Evolutionary conservation across 2,888 invertebrate species (phyloP).

Genomic region (Lasioglossum oenotherae): DNA sequence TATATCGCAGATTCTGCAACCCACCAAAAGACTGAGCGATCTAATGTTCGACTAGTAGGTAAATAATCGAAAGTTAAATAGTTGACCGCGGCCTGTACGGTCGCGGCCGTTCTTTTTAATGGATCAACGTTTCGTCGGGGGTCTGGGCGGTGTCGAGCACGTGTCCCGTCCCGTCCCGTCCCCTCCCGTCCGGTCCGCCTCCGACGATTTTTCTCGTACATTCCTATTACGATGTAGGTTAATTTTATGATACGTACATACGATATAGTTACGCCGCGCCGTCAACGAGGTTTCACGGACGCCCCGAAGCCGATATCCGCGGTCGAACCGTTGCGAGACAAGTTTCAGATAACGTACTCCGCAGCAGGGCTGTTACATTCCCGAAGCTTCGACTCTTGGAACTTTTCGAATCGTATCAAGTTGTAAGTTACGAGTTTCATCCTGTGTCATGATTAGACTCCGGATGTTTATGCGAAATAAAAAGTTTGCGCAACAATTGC

Average conservation of each 20-base stretch:
- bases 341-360: background rate
- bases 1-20: slow-evolving; percentile 72
- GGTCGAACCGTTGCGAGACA: background rate
- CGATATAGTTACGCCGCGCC: slow-evolving; percentile 50
- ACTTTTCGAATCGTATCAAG: no score
- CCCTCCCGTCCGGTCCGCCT: background rate
- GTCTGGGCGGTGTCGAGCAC: background rate
- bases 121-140: slow-evolving; percentile 35
- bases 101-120: slow-evolving; percentile 47
- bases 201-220: slow-evolving; percentile 58
- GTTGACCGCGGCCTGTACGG: slow-evolving; percentile 15
- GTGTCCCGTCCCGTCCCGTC: background rate
- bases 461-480: no score
- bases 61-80: slow-evolving; percentile 47
- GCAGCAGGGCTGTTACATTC: no score
- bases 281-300: slow-evolving; percentile 28
- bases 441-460: no score
- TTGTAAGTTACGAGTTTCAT: no score
- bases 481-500: no score
- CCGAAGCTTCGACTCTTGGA: no score
- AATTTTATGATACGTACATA: slow-evolving; percentile 67
- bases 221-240: slow-evolving; percentile 71
- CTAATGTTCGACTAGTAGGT: slow-evolving; percentile 71
- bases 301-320: background rate
- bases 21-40: slow-evolving; percentile 80